Evolutionary conservation across 2,888 invertebrate species (phyloP).

Genomic region (Furcula furcula): DNA sequence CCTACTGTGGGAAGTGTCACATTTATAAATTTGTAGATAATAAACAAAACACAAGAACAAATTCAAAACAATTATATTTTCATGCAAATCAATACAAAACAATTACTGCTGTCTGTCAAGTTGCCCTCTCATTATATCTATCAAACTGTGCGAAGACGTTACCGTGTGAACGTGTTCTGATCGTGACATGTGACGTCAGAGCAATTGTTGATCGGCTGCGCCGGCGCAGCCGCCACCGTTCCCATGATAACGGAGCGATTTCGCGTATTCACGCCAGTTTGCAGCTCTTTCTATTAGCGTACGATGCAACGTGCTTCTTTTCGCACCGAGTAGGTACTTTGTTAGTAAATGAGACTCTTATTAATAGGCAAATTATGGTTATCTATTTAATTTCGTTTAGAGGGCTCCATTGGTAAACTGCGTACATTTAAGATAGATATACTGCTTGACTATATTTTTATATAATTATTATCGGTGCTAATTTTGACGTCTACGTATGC

Average conservation of each 20-base stretch:
- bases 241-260: constrained; percentile 52
- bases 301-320: constrained; percentile 26
- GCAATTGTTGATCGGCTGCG: constrained; percentile 59
- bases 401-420: no score
- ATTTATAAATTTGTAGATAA: no score
- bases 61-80: constrained; percentile 20
- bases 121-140: constrained; percentile 42
- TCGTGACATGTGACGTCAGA: constrained; percentile 64
- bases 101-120: constrained; percentile 41
- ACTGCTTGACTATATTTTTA: not conserved
- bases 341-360: no score
- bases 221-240: constrained; percentile 35
- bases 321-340: constrained; percentile 15
- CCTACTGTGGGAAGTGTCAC: no score
- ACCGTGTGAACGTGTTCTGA: constrained; percentile 65
- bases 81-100: constrained; percentile 26
- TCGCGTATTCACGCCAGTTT: constrained; percentile 58
- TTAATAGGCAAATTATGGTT: no score
- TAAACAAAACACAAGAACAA: no score
- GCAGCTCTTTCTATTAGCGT: constrained; percentile 30
- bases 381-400: no score
- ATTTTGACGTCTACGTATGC: no score
- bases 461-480: no score
- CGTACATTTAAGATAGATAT: no score
- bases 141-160: constrained; percentile 39